Percentiles rank a stretch among this genome's conserved stretches.
These are phyloP conservation scores for Luidia sarsii DNA, from an alignment of 53 echinoderm and acorn worm genomes.

Conservation along the genomic window DNA sequence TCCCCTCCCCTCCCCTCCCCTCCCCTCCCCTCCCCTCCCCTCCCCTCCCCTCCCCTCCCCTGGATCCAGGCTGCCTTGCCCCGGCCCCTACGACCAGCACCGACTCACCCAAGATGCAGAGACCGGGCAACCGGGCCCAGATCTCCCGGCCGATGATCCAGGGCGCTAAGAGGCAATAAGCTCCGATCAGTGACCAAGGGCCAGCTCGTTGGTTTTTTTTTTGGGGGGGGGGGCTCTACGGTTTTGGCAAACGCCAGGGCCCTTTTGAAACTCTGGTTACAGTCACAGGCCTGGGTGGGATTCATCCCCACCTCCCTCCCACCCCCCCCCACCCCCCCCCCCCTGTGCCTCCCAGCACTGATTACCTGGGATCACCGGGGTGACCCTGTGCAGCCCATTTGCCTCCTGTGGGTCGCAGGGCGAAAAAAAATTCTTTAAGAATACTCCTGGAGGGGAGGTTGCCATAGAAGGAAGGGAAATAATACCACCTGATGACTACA, in stretches of 20 bases:
- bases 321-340: neutral
- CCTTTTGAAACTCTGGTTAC: too few relatives aligned
- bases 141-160: slow-evolving; percentile 3
- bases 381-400: slow-evolving; percentile 26
- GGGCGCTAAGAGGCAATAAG: slow-evolving; percentile 55
- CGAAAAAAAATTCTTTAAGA: slow-evolving; percentile 45
- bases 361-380: slow-evolving; percentile 23
- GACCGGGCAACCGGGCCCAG: neutral
- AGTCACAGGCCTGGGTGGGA: slow-evolving; percentile 22
- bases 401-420: slow-evolving; percentile 31
- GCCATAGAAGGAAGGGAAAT: too few relatives aligned
- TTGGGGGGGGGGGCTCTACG: slow-evolving; percentile 1
- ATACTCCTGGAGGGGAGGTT: slow-evolving; percentile 34
- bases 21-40: too few relatives aligned
- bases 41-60: too few relatives aligned
- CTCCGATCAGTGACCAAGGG: slow-evolving; percentile 19
- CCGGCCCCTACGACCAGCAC: too few relatives aligned
- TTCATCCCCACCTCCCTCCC: too few relatives aligned
- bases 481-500: too few relatives aligned
- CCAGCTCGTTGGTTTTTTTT: neutral
- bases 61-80: too few relatives aligned
- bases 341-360: slow-evolving; percentile 10
- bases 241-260: too few relatives aligned
- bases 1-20: too few relatives aligned
- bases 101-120: too few relatives aligned